phyloP scores from a whole-genome alignment of 2,888 invertebrate genomes.

The Drosophila mulleri region DNA sequence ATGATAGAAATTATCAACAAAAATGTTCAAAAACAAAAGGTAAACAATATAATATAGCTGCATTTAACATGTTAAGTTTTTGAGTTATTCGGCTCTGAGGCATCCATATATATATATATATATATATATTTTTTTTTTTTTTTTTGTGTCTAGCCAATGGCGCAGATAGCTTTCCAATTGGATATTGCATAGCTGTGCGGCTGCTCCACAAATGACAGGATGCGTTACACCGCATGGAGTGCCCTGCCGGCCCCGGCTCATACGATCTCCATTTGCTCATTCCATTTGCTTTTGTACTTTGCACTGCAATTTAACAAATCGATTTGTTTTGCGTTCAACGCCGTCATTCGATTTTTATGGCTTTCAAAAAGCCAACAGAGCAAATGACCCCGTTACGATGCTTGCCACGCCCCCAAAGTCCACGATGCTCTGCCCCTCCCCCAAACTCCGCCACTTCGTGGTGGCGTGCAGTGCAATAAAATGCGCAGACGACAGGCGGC shows the following conservation, averaged over 20 bases:
- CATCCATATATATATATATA: too few relatives aligned
- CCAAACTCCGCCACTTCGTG: too few relatives aligned
- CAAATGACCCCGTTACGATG: conserved; percentile 63
- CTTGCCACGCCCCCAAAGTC: background rate
- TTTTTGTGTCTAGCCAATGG: background rate
- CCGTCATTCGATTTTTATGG: conserved; percentile 78
- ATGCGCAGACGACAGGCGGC: conserved; percentile 62
- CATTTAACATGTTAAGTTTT: too few relatives aligned
- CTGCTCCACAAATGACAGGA: conserved; percentile 47
- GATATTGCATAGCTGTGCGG: conserved; percentile 10
- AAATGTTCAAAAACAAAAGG: background rate
- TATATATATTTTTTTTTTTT: too few relatives aligned
- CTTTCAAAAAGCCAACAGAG: conserved; percentile 73
- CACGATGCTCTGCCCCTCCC: background rate
- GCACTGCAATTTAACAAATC: conserved; percentile 81
- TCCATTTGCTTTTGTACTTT: conserved; percentile 58
- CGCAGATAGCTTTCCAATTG: conserved; percentile 6
- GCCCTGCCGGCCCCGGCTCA: background rate
- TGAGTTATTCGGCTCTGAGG: background rate
- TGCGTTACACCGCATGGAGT: conserved; percentile 26
- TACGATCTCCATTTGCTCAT: background rate
- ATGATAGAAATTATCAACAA: too few relatives aligned
- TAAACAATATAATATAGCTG: background rate
- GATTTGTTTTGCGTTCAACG: conserved; percentile 68
- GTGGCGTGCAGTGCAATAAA: conserved; percentile 66